Evolutionary conservation across 1,140 invertebrate genomes (phyloP), one percentile per base, ranked within the genome.

Genomic region (Chelonus insularis): DNA sequence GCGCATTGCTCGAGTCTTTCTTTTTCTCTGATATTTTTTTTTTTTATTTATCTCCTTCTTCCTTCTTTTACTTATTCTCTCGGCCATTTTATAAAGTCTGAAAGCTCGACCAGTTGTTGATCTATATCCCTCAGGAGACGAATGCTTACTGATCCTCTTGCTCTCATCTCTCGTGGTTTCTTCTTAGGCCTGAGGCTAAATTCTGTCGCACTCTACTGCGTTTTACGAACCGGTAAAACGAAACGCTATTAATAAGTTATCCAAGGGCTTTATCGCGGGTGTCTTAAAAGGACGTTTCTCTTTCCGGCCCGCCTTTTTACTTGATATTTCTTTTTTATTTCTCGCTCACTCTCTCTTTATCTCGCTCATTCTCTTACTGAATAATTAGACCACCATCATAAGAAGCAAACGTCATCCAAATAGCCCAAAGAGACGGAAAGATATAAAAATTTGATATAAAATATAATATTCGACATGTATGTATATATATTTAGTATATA

Each of bases 181-280:
- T 9, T n/a, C 21, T 43, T 25, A 34, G 7, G 47, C 45, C 37
- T 2, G 14, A 21, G 36, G 45, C 60, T 21, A 41, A 66, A 56
- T 41, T 60, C 50, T 47, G 52, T 55, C 52, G 52, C 56, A 50
- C 48, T 59, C 7, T 29, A 29, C 56, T 57, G 41, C 59, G 50
- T 39, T 55, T 55, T 55, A 55, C 52, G 16, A 55, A 55, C 52
- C 34, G 20, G 52, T 55, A 55, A 55, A 37, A 29, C 52, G 34
- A 55, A 55, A 55, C 34, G 52, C 18, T 55, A 55, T 39, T 39
- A 14, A 39, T 39, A 39, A 39, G 6, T 55, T 55, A 55, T 55
- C 52, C 52, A 29, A 55, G 52, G 34, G 52, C 34, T 55, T 55
- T 55, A 55, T 55, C 52, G 52, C 52, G 52, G 16, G 52, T 21